Conservation (phyloP, 2,113 vertebrate genomes). For the Rhinogobius similis region DNA sequence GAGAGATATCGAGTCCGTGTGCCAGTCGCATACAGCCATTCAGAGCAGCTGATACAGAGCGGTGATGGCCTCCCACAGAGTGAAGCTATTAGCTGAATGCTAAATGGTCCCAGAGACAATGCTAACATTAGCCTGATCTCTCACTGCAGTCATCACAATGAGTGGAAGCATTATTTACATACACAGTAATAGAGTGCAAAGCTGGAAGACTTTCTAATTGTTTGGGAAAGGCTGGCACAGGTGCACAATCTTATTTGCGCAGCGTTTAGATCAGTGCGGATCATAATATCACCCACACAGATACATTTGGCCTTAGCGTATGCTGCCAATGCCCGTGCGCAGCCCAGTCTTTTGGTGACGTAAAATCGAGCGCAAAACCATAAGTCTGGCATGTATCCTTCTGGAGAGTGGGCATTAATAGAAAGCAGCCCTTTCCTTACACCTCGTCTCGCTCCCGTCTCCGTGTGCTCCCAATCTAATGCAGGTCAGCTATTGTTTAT, state of each 20-base stretch:
- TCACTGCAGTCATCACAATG: conserved; percentile 50
- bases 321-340: background rate
- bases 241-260: conserved; percentile 12
- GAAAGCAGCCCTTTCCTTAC: background rate
- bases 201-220: conserved; percentile 17
- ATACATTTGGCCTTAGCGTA: background rate
- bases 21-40: conserved; percentile 44
- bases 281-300: background rate
- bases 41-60: conserved; percentile 32
- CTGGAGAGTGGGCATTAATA: conserved; percentile 4
- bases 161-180: conserved; percentile 58
- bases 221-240: conserved; percentile 12
- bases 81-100: conserved; percentile 56
- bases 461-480: conserved; percentile 38
- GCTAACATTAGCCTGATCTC: conserved; percentile 64
- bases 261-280: background rate
- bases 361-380: too few species aligned
- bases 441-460: conserved; percentile 2
- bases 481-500: conserved; percentile 52
- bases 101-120: conserved; percentile 65
- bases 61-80: conserved; percentile 53
- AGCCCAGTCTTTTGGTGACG: background rate
- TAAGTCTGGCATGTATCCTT: too few species aligned
- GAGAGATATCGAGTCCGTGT: conserved; percentile 38
- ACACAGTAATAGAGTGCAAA: conserved; percentile 26